These are phyloP conservation scores for Pseudomyrmex gracilis DNA, from an alignment of 1,140 invertebrate species.

Conservation along the genomic window DNA sequence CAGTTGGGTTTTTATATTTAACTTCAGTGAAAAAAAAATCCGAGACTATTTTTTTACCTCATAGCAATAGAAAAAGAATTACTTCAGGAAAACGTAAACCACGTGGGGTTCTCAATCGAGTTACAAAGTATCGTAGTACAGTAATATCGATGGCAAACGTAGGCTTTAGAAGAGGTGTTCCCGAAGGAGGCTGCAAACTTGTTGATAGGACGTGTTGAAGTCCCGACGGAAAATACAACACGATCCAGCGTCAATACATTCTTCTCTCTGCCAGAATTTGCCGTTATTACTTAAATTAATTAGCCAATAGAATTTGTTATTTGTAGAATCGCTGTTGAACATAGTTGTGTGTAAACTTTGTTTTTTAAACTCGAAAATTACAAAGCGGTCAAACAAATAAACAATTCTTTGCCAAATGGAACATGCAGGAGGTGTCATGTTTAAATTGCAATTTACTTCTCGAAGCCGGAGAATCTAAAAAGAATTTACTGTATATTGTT, in stretches of 20 bases:
- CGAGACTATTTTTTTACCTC: not conserved
- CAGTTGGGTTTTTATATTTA: conserved; percentile 10
- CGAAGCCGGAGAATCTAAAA: not conserved
- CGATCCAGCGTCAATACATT: conserved; percentile 2
- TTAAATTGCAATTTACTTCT: not conserved
- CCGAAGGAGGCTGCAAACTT: conserved; percentile 56
- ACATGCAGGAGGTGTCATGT: not conserved
- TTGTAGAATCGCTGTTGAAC: not conserved
- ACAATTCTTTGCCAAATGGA: not conserved
- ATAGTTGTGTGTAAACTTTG: not conserved
- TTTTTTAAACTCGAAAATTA: not conserved
- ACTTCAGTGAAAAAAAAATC: not conserved
- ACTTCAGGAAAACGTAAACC: conserved; percentile 24
- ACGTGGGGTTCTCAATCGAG: conserved; percentile 63
- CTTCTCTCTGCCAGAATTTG: not conserved
- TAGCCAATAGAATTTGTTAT: conserved; percentile 8
- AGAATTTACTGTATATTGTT: conserved; percentile 9
- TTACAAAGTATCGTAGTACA: conserved; percentile 67
- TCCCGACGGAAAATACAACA: conserved; percentile 37
- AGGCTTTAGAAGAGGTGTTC: conserved; percentile 56
- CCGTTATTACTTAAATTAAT: not conserved
- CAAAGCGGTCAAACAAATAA: conserved; percentile 6
- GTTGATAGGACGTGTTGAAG: not conserved
- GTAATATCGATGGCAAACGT: conserved; percentile 47
- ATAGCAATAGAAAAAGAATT: conserved; percentile 29